phyloP scores from a whole-genome alignment of 2,797 vertebrate species.

The Jordanella pulchra region DNA sequence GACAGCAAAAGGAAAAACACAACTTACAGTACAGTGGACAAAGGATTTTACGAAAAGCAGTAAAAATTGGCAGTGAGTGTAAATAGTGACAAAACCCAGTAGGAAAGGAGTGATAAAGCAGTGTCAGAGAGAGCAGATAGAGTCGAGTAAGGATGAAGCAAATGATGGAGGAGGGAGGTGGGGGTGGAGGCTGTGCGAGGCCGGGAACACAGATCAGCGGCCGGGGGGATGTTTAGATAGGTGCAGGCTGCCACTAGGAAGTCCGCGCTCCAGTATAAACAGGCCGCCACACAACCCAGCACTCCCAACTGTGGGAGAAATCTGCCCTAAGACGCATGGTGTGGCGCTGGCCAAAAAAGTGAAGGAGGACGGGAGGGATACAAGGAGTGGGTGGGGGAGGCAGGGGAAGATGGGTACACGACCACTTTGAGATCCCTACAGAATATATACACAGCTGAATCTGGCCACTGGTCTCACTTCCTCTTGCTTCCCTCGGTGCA shows the following conservation, averaged over 20 bases:
- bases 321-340: conserved; percentile 76
- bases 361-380: conserved; percentile 61
- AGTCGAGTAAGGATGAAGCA: conserved; percentile 48
- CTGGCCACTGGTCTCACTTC: conserved; percentile 73
- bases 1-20: not conserved
- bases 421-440: conserved; percentile 80
- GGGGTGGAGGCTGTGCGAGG: conserved; percentile 60
- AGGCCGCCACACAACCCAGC: conserved; percentile 84
- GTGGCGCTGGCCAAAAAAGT: conserved; percentile 79
- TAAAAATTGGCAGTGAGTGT: conserved; percentile 14
- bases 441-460: conserved; percentile 83
- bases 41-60: conserved; percentile 10
- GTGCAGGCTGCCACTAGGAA: conserved; percentile 89
- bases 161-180: conserved; percentile 27
- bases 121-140: conserved; percentile 60
- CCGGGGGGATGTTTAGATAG: conserved; percentile 87
- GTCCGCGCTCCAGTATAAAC: conserved; percentile 87
- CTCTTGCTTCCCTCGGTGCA: conserved; percentile 52
- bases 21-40: not conserved
- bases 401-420: conserved; percentile 74
- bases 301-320: conserved; percentile 86
- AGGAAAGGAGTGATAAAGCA: conserved; percentile 49
- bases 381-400: conserved; percentile 65
- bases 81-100: conserved; percentile 30
- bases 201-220: conserved; percentile 81